These are phyloP conservation scores for Scotopteryx bipunctaria DNA, from an alignment of 2,888 invertebrate species.

Conservation along the genomic window DNA sequence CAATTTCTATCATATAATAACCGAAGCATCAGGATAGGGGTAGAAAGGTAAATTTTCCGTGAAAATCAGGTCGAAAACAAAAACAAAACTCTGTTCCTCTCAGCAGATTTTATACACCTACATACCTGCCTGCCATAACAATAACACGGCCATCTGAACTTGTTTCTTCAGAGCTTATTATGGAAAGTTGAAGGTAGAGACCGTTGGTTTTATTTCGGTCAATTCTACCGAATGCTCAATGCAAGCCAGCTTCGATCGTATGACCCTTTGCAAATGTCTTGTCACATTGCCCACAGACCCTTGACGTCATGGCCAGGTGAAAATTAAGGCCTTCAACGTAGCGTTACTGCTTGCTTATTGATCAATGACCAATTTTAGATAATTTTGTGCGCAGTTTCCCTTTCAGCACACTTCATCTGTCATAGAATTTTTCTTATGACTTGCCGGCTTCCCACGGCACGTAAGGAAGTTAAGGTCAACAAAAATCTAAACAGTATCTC, in stretches of 20 bases:
- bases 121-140: slow-evolving; percentile 17
- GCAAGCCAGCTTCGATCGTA: slow-evolving; percentile 18
- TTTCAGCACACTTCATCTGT: background rate
- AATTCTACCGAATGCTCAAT: slow-evolving; percentile 18
- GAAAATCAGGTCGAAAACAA: slow-evolving; percentile 13
- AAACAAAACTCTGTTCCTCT: too few relatives aligned
- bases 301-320: slow-evolving; percentile 24
- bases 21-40: too few relatives aligned
- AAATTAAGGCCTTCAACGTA: slow-evolving; percentile 36
- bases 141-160: slow-evolving; percentile 17
- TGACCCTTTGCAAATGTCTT: slow-evolving; percentile 24
- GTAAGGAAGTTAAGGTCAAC: background rate
- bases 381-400: background rate
- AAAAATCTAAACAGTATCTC: background rate
- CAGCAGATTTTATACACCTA: too few relatives aligned
- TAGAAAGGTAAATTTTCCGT: too few relatives aligned
- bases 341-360: background rate
- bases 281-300: slow-evolving; percentile 7
- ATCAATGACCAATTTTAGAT: background rate
- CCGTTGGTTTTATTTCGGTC: slow-evolving; percentile 29
- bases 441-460: background rate
- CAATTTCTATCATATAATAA: too few relatives aligned
- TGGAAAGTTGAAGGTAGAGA: slow-evolving; percentile 26
- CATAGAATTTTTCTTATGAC: background rate
- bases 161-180: slow-evolving; percentile 24